These are phyloP conservation scores for Heliconius cydno DNA, from an alignment of 2,888 invertebrate species.

Conservation along the genomic window DNA sequence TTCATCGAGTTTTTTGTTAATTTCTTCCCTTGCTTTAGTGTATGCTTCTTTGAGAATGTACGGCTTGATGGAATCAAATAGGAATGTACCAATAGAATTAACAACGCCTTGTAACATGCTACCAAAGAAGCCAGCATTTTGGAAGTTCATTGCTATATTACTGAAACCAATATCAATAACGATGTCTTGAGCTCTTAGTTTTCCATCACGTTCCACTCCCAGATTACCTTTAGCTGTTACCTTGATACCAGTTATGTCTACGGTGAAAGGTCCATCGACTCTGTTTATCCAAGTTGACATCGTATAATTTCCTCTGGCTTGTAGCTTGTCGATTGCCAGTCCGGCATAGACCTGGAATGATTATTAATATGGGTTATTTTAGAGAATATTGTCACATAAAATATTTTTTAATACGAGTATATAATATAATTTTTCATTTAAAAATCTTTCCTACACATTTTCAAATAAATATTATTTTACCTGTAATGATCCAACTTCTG, in stretches of 20 bases:
- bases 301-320: constrained; percentile 90
- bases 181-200: constrained; percentile 89
- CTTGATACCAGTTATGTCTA: constrained; percentile 87
- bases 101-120: constrained; percentile 88
- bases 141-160: constrained; percentile 90
- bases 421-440: background rate
- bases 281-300: constrained; percentile 87
- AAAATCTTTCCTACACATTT: background rate
- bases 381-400: background rate
- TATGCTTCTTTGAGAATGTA: constrained; percentile 91
- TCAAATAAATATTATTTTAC: constrained; percentile 63
- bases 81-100: constrained; percentile 90
- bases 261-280: constrained; percentile 90
- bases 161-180: constrained; percentile 90
- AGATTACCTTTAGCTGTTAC: constrained; percentile 88
- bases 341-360: constrained; percentile 86
- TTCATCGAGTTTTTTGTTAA: constrained; percentile 89
- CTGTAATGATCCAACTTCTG: constrained; percentile 90
- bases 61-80: constrained; percentile 94
- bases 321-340: constrained; percentile 87
- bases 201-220: constrained; percentile 89
- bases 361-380: background rate
- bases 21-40: constrained; percentile 87
- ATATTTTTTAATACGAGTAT: background rate
- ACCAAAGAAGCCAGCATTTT: constrained; percentile 91